These are phyloP conservation scores for Antheraea mylitta DNA, from an alignment of 1,140 invertebrate species.

Conservation along the genomic window DNA sequence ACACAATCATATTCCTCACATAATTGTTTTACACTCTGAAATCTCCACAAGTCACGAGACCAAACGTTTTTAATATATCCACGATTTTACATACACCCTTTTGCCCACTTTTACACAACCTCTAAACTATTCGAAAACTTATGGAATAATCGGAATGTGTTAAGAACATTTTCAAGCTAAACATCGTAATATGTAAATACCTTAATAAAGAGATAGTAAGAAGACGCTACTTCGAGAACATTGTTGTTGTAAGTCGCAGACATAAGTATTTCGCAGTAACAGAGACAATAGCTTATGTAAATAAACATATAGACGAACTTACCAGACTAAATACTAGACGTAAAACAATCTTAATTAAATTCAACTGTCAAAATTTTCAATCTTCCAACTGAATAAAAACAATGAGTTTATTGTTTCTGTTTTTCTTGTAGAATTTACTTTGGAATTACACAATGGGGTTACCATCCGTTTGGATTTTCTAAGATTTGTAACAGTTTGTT, in stretches of 20 bases:
- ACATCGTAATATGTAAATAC: background rate
- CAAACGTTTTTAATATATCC: background rate
- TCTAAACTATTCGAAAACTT: background rate
- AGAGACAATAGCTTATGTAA: background rate
- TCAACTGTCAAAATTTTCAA: no score
- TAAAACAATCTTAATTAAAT: no score
- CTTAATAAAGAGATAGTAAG: background rate
- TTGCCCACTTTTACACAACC: background rate
- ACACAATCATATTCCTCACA: no score
- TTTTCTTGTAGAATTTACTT: no score
- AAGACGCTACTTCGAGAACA: background rate
- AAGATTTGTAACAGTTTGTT: no score
- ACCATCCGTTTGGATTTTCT: no score
- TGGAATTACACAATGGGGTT: no score
- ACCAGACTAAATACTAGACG: no score
- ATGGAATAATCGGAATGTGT: conserved; percentile 3
- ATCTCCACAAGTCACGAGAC: background rate
- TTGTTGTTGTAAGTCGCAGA: background rate
- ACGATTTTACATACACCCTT: background rate
- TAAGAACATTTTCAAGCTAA: background rate
- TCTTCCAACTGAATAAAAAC: no score
- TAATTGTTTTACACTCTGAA: no score
- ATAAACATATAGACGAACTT: background rate
- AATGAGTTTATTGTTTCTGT: no score
- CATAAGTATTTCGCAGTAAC: background rate